phyloP scores from a whole-genome alignment of 2,797 vertebrate genomes.

The Chanos chanos region DNA sequence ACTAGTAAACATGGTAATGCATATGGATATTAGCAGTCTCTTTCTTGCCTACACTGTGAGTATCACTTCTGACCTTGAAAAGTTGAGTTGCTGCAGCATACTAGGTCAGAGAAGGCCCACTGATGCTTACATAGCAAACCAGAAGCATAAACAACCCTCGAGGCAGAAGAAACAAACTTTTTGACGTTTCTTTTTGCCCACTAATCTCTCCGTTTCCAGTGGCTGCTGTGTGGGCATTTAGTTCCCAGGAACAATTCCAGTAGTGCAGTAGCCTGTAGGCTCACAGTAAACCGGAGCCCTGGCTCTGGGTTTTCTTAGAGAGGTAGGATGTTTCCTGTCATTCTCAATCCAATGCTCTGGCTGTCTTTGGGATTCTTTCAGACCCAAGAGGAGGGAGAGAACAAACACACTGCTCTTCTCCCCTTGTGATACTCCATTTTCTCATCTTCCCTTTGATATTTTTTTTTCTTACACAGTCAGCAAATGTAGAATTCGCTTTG shows the following conservation, averaged over 20 bases:
- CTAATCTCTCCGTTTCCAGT: slow-evolving; percentile 21
- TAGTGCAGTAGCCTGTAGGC: slow-evolving; percentile 11
- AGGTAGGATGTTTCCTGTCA: slow-evolving; percentile 35
- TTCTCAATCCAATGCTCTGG: slow-evolving; percentile 36
- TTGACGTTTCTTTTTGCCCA: neutral
- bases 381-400: slow-evolving; percentile 8
- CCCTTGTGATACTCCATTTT: slow-evolving; percentile 18
- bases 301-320: slow-evolving; percentile 12
- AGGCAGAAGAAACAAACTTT: neutral
- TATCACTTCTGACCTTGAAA: too few relatives aligned
- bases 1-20: slow-evolving; percentile 6
- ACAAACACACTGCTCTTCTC: slow-evolving; percentile 9
- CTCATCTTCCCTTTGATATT: slow-evolving; percentile 34
- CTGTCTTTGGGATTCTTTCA: slow-evolving; percentile 30
- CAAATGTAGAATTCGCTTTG: slow-evolving; percentile 27
- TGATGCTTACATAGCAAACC: neutral
- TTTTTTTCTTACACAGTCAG: slow-evolving; percentile 10
- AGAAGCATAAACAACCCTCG: slow-evolving; percentile 1
- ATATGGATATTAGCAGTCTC: neutral
- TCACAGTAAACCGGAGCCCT: neutral
- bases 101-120: neutral
- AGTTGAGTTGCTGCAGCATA: too few relatives aligned
- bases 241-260: slow-evolving; percentile 10
- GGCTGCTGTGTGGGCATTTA: slow-evolving; percentile 23
- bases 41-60: neutral